Percentiles rank a stretch among this genome's conserved stretches.
Conservation (phyloP, 2,113 vertebrate species). For the Cricetomys ansorgei region DNA sequence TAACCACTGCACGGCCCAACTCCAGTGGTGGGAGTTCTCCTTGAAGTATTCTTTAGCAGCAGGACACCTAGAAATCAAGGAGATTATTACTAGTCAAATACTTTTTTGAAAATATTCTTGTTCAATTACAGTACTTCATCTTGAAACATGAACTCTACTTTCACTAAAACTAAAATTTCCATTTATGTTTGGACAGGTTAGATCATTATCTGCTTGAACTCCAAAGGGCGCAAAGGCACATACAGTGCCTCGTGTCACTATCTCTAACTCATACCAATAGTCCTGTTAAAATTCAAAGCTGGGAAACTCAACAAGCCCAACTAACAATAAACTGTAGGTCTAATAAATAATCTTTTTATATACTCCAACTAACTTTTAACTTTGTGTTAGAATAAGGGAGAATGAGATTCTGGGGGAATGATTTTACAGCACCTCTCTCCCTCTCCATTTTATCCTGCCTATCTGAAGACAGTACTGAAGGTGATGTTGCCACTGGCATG, state of each 20-base stretch:
- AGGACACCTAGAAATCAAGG: conserved; percentile 89
- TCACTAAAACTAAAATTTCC: neutral
- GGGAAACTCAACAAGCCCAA: neutral
- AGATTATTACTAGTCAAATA: conserved; percentile 7
- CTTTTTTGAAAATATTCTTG: neutral
- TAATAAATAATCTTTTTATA: neutral
- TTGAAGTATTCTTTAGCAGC: conserved; percentile 99
- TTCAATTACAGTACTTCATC: neutral
- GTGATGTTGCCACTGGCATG: neutral
- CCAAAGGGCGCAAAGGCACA: neutral
- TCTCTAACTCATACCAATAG: neutral
- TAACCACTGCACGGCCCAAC: conserved; percentile 99
- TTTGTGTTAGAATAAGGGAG: neutral
- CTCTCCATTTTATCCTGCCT: neutral
- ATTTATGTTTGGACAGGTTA: neutral
- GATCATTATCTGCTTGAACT: neutral
- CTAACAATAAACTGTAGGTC: neutral
- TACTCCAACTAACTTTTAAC: neutral
- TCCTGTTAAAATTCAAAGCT: neutral
- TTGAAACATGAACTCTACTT: neutral
- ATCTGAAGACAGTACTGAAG: neutral
- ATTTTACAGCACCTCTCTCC: neutral
- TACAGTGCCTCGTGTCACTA: neutral
- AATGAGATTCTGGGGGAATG: neutral
- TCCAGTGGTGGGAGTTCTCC: conserved; percentile 98